These are phyloP conservation scores for Lamellibrachia columna DNA, from an alignment of 2,888 invertebrate species.

Conservation along the genomic window DNA sequence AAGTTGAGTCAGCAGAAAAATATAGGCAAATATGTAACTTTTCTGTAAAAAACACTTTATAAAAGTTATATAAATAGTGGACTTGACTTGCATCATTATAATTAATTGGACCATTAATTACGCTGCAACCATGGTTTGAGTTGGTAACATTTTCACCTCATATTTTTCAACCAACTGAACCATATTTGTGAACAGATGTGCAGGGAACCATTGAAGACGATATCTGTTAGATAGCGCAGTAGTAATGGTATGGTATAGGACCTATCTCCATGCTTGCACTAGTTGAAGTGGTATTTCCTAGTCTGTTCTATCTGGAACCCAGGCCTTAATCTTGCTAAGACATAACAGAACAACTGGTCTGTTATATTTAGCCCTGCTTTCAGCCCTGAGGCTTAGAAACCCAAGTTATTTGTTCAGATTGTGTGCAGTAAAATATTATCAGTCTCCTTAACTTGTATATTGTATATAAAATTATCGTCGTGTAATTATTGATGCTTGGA, in stretches of 20 bases:
- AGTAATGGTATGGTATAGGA: not conserved
- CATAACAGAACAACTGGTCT: constrained; percentile 1
- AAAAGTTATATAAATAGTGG: too few relatives aligned
- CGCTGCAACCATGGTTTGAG: too few relatives aligned
- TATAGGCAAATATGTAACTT: too few relatives aligned
- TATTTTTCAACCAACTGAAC: too few relatives aligned
- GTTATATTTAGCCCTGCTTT: not conserved
- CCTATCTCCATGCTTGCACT: not conserved
- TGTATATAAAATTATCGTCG: not conserved
- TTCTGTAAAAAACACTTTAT: too few relatives aligned
- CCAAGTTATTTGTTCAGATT: not conserved
- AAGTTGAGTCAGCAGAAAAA: too few relatives aligned
- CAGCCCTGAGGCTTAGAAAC: not conserved
- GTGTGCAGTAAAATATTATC: not conserved
- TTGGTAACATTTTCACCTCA: not conserved
- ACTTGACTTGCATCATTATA: too few relatives aligned
- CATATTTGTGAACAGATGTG: too few relatives aligned
- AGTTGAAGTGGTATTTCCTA: not conserved
- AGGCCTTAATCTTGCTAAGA: not conserved
- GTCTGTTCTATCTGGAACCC: not conserved
- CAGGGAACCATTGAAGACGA: not conserved
- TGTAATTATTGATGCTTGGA: not conserved
- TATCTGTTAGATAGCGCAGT: not conserved
- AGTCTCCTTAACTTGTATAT: not conserved
- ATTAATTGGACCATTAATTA: too few relatives aligned